These are phyloP conservation scores for Reticulitermes lucifugus DNA, from an alignment of 2,888 invertebrate genomes.

Conservation along the genomic window DNA sequence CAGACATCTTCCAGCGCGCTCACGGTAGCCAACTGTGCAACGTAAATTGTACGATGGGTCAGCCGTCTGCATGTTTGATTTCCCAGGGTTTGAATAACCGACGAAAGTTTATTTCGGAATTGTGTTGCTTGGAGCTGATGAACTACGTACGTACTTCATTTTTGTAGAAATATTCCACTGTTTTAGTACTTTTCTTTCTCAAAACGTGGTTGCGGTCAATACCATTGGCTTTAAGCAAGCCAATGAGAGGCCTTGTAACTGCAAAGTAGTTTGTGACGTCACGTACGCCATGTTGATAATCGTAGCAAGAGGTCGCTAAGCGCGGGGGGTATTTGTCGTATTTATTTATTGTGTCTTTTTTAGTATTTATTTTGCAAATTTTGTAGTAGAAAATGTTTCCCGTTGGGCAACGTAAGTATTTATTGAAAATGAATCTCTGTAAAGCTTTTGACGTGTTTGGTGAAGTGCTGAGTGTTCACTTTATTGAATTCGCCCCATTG, in stretches of 20 bases:
- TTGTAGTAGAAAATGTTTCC: conserved; percentile 69
- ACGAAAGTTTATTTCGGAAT: too few species aligned
- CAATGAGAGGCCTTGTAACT: conserved; percentile 35
- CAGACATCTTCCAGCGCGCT: conserved; percentile 73
- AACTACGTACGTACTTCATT: too few species aligned
- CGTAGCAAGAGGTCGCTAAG: conserved; percentile 42
- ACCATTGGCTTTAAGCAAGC: background rate
- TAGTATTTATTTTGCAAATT: conserved; percentile 49
- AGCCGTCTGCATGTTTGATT: too few species aligned
- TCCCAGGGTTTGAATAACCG: too few species aligned
- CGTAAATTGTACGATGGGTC: background rate
- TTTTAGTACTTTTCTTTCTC: background rate
- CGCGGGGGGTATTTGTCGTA: conserved; percentile 45
- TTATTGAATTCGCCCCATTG: background rate
- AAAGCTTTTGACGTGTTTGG: background rate
- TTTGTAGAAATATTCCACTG: too few species aligned
- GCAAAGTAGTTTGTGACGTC: conserved; percentile 46
- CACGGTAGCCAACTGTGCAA: background rate
- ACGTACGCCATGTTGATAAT: conserved; percentile 49
- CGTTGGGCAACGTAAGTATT: conserved; percentile 75
- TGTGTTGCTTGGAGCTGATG: too few species aligned
- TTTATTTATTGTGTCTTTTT: conserved; percentile 45
- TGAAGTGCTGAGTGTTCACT: background rate
- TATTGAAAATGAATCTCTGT: conserved; percentile 32
- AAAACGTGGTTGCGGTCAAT: background rate